Conservation (phyloP, 2,888 invertebrate species). For the Sisyra terminalis region DNA sequence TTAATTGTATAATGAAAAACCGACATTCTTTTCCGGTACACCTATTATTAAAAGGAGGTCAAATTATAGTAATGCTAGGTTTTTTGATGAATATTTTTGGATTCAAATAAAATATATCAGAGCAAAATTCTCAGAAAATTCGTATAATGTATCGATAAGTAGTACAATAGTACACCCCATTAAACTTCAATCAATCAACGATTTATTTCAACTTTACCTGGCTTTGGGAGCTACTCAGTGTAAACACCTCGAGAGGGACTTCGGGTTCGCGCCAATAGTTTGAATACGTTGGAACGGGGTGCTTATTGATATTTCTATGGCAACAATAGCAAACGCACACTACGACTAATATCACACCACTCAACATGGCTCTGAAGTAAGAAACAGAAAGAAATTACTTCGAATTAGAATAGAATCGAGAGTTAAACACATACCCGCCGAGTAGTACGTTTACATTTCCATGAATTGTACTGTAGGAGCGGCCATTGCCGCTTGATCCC, state of each 20-base stretch:
- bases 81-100: too few relatives aligned
- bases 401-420: not conserved
- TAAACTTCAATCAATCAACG: too few relatives aligned
- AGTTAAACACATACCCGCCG: slow-evolving; percentile 56
- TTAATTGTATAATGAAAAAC: too few relatives aligned
- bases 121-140: too few relatives aligned
- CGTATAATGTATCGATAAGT: too few relatives aligned
- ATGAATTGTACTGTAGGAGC: slow-evolving; percentile 27
- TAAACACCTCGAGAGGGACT: slow-evolving; percentile 35
- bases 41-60: too few relatives aligned
- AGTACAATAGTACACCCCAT: too few relatives aligned
- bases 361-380: slow-evolving; percentile 52
- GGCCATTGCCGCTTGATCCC: slow-evolving; percentile 15
- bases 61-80: too few relatives aligned
- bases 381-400: slow-evolving; percentile 2
- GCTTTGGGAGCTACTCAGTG: slow-evolving; percentile 28
- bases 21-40: too few relatives aligned
- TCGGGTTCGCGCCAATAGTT: slow-evolving; percentile 33
- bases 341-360: slow-evolving; percentile 57
- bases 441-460: slow-evolving; percentile 57
- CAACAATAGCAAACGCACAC: slow-evolving; percentile 63
- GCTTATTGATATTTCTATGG: slow-evolving; percentile 37
- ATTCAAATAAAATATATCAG: too few relatives aligned
- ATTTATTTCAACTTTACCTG: slow-evolving; percentile 12
- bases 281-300: slow-evolving; percentile 20